Evolutionary conservation across 1,140 invertebrate species (phyloP), one percentile per base, ranked within the genome.

Genomic region (Conus ventricosus): DNA sequence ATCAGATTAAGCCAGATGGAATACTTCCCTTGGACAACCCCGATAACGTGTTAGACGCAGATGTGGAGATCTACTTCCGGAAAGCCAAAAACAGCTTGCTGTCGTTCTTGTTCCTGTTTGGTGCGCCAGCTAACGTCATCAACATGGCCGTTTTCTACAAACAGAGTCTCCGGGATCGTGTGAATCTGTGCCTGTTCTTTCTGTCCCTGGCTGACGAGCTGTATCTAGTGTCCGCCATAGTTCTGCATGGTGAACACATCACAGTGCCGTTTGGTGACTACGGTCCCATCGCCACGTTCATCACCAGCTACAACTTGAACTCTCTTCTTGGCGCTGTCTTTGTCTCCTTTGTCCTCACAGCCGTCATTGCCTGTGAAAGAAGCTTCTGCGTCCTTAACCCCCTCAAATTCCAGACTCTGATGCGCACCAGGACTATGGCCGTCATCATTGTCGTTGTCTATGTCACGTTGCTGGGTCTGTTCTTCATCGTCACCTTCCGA

Each of bases 141-240:
- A 85, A 75, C 67, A 75, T 85, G 63, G 60, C 63, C 6, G 84
- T 85, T 6, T 85, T 75, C 53, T 85, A 54, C 25, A 85, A 76
- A 85, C 84, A 51, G 27, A 67, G 84, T 8, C 67, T 85, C 0
- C 39, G 20, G 67, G 84, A 85, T 27, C 60, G 84, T 4, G 51
- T 85, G 27, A 85, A 71, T 23, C 51, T 85, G 10, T 85, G 84
- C 53, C 84, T 85, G 8, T 85, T 85, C 51, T 39, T 10, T 20
- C 67, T 85, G 63, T 8, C 63, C 4, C 15, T 76, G 17, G 67
- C 63, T 5, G 84, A 85, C 23, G 57, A 75, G 27, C 84, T 71
- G 17, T 75, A 23, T n/a, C 5, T 75, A 10, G 23, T 75, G 27
- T 25, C 23, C 6, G 8, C 20, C 53, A n/a, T 54, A 10, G 3